phyloP scores from a whole-genome alignment of 2,113 vertebrate species.

The Brienomyrus longianalis region DNA sequence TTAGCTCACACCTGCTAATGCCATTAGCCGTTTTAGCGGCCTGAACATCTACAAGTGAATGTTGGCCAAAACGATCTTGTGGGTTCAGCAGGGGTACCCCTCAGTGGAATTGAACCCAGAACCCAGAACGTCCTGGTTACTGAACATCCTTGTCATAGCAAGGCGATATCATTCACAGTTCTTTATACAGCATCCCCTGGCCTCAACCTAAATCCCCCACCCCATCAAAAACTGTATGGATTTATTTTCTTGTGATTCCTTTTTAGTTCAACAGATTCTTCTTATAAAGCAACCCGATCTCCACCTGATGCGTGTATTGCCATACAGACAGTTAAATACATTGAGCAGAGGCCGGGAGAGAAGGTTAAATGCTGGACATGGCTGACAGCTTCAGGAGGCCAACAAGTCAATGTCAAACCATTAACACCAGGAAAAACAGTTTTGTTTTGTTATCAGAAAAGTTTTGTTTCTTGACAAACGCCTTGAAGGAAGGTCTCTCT shows the following conservation, averaged over 20 bases:
- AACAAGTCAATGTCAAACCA: not conserved
- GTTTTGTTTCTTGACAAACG: not conserved
- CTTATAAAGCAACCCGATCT: not conserved
- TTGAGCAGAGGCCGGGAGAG: not conserved
- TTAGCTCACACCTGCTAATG: not conserved
- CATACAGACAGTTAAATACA: not conserved
- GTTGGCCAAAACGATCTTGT: not conserved
- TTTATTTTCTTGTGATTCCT: not conserved
- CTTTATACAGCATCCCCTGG: not conserved
- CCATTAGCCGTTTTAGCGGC: not conserved
- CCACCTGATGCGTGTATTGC: not conserved
- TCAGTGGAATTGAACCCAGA: not conserved
- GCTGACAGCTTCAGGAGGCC: not conserved
- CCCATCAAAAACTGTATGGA: not conserved
- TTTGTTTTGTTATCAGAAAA: slow-evolving; percentile 2
- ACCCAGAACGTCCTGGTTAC: not conserved
- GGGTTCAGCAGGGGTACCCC: not conserved
- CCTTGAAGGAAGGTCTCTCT: not conserved
- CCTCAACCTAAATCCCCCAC: not conserved
- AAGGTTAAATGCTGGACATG: not conserved
- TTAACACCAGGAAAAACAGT: not conserved
- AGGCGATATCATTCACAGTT: not conserved
- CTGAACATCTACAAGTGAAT: not conserved
- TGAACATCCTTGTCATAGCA: not conserved
- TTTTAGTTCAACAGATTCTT: not conserved